Percentiles rank a stretch among this genome's conserved stretches.
Evolutionary conservation across 2,888 invertebrate genomes (phyloP).

Genomic region (Hyppa rectilinea): DNA sequence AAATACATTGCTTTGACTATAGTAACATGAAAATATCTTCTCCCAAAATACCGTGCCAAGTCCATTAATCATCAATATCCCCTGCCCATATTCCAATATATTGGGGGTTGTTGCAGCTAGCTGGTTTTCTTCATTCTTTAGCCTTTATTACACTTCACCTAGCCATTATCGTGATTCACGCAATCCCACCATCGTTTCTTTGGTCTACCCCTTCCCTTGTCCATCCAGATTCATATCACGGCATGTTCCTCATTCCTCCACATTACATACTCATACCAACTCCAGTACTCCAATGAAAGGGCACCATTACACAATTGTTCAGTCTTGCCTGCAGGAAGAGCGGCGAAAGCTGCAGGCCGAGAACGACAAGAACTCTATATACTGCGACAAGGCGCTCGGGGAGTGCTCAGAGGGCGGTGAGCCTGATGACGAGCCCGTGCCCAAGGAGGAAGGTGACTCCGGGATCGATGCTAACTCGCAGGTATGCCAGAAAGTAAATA

Average conservation of each 20-base stretch:
- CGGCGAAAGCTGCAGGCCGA: constrained; percentile 94
- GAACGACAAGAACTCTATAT: constrained; percentile 93
- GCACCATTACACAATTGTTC: constrained; percentile 25
- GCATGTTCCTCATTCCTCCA: not conserved
- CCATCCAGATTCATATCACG: not conserved
- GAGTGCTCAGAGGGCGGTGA: constrained; percentile 91
- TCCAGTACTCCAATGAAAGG: constrained; percentile 2
- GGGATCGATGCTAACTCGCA: constrained; percentile 97
- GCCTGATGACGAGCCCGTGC: constrained; percentile 84
- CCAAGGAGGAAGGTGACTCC: constrained; percentile 96
- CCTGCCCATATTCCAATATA: not conserved
- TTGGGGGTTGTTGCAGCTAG: no score
- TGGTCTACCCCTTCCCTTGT: not conserved
- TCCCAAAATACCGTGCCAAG: not conserved
- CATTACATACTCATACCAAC: not conserved
- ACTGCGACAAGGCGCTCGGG: constrained; percentile 93
- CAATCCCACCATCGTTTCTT: not conserved
- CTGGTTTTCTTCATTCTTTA: not conserved
- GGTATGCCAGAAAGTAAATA: constrained; percentile 69
- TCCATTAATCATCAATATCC: not conserved
- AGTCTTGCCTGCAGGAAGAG: constrained; percentile 91
- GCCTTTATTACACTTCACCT: not conserved
- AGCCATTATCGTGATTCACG: not conserved
- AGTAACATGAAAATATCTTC: not conserved
- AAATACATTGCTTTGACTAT: not conserved